Evolutionary conservation across 1,140 invertebrate species (phyloP).

Genomic region (Potamilus streckersoni): DNA sequence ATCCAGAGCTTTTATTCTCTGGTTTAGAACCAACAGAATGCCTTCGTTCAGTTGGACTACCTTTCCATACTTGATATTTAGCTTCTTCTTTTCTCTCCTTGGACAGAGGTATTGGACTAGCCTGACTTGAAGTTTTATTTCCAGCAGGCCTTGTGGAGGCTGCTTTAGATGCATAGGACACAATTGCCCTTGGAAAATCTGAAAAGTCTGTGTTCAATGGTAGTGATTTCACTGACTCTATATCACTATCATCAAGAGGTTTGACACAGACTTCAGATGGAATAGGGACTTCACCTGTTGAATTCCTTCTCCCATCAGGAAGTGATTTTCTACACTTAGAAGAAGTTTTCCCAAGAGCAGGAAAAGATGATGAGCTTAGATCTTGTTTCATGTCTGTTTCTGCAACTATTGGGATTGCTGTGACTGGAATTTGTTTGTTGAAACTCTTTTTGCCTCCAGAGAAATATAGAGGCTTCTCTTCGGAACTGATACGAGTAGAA

Average conservation of each 20-base stretch:
- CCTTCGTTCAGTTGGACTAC: slow-evolving; percentile 52
- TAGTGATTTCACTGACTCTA: slow-evolving; percentile 60
- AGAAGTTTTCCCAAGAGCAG: slow-evolving; percentile 36
- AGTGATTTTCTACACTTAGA: slow-evolving; percentile 26
- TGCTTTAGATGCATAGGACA: slow-evolving; percentile 60
- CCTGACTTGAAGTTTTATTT: slow-evolving; percentile 11
- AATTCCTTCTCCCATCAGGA: slow-evolving; percentile 50
- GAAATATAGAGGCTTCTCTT: too few species aligned
- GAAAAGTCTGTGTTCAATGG: slow-evolving; percentile 32
- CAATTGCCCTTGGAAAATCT: slow-evolving; percentile 29
- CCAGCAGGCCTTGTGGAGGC: slow-evolving; percentile 42
- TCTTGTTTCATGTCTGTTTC: slow-evolving; percentile 38
- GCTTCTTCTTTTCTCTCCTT: slow-evolving; percentile 25
- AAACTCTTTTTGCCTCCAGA: too few species aligned
- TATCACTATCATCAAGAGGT: slow-evolving; percentile 55
- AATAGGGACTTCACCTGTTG: slow-evolving; percentile 52
- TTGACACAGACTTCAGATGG: slow-evolving; percentile 34
- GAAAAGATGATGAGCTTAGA: slow-evolving; percentile 60
- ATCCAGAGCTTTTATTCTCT: slow-evolving; percentile 39
- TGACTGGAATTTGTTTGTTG: too few species aligned
- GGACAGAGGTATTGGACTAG: slow-evolving; percentile 9
- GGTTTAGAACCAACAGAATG: slow-evolving; percentile 62
- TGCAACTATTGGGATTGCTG: slow-evolving; percentile 4
- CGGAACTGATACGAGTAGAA: too few species aligned
- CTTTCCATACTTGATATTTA: slow-evolving; percentile 55